phyloP scores from a whole-genome alignment of 2,797 vertebrate genomes.

The Channallabes apus region DNA sequence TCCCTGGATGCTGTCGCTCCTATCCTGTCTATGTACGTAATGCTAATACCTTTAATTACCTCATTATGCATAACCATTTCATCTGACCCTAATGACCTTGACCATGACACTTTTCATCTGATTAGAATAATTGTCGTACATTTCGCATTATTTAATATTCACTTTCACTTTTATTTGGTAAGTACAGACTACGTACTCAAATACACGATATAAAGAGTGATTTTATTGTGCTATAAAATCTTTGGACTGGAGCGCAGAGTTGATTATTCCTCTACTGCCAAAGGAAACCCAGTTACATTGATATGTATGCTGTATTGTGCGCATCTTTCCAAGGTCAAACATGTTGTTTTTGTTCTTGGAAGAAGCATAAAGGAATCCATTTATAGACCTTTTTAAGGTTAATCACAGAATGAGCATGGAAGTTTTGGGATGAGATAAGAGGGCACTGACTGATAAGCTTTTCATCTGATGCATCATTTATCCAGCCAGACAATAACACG shows the following conservation, averaged over 20 bases:
- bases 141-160: background rate
- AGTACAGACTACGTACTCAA: background rate
- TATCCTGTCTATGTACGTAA: constrained; percentile 94
- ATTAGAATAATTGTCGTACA: background rate
- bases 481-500: background rate
- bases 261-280: background rate
- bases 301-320: background rate
- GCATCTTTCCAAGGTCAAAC: background rate
- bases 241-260: background rate
- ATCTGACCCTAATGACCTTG: background rate
- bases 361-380: background rate
- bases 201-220: background rate
- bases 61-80: background rate
- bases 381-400: background rate
- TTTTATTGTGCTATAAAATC: background rate
- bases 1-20: constrained; percentile 96
- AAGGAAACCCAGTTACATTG: background rate
- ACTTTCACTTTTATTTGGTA: background rate
- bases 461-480: background rate
- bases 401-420: background rate
- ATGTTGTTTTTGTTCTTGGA: background rate
- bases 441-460: background rate
- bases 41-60: background rate
- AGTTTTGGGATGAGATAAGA: background rate
- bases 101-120: background rate